Evolutionary conservation across 2,113 vertebrate species (phyloP).

Genomic region (Chloroceryle aenea): DNA sequence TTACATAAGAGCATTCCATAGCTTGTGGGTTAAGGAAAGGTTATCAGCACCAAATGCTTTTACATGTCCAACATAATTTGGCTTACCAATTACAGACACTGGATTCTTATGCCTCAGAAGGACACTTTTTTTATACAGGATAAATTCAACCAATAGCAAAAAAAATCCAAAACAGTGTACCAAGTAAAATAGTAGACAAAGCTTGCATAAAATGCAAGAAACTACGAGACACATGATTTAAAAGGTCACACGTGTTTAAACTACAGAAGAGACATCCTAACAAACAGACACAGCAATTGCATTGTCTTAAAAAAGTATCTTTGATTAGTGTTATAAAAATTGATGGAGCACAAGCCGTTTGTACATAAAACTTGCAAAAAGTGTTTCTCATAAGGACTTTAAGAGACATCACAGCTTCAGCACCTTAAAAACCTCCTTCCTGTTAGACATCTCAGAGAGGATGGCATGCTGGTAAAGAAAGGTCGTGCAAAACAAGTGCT

Average conservation of each 20-base stretch:
- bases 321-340: background rate
- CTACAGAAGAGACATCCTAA: background rate
- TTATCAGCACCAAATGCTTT: background rate
- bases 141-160: background rate
- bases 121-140: background rate
- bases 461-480: background rate
- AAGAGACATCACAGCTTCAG: background rate
- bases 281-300: background rate
- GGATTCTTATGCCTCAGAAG: background rate
- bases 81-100: background rate
- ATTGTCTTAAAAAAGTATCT: background rate
- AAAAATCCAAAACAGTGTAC: background rate
- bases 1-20: background rate
- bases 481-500: background rate
- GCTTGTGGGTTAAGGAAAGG: background rate
- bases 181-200: background rate
- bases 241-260: background rate
- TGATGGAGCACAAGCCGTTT: background rate
- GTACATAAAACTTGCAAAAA: constrained; percentile 1
- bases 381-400: background rate
- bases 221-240: background rate
- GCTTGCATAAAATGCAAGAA: background rate
- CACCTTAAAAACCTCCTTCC: constrained; percentile 6
- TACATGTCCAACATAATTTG: background rate
- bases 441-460: background rate